phyloP scores from a whole-genome alignment of 2,113 vertebrate species.

The Cephalopholis sonnerati region DNA sequence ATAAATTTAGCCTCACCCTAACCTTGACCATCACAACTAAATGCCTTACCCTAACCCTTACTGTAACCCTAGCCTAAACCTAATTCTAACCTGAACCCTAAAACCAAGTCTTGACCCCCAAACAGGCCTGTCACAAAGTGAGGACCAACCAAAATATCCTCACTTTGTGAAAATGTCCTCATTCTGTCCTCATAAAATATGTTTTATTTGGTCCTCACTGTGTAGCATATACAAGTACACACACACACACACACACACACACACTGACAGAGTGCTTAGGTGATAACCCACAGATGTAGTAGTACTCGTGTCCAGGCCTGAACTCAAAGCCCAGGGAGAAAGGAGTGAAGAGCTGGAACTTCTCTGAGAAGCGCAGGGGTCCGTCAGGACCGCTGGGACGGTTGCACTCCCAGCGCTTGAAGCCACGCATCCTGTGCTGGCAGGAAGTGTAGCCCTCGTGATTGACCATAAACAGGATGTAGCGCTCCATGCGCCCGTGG shows the following conservation, averaged over 20 bases:
- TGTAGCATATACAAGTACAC: no score
- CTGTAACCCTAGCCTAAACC: no score
- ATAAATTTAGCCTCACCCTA: no score
- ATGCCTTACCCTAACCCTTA: no score
- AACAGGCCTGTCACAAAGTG: no score
- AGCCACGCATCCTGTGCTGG: conserved; percentile 94
- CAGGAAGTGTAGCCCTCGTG: conserved; percentile 93
- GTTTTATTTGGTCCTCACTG: no score
- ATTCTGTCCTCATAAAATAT: no score
- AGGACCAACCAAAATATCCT: no score
- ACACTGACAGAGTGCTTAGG: conserved; percentile 4
- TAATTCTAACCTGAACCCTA: no score
- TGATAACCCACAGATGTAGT: conserved; percentile 95
- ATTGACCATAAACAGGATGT: conserved; percentile 97
- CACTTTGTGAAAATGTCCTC: no score
- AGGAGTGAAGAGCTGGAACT: conserved; percentile 98
- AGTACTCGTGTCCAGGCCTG: conserved; percentile 95
- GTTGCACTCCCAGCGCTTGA: conserved; percentile 98
- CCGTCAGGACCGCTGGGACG: conserved; percentile 91
- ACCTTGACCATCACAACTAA: no score
- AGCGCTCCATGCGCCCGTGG: conserved; percentile 91
- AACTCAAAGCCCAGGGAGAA: conserved; percentile 99
- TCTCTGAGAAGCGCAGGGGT: conserved; percentile 96
- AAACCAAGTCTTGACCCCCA: no score
- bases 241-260: background rate